Percentiles rank a stretch among this genome's conserved stretches.
Evolutionary conservation across 2,113 vertebrate genomes (phyloP).

Genomic region (Plotosus lineatus): DNA sequence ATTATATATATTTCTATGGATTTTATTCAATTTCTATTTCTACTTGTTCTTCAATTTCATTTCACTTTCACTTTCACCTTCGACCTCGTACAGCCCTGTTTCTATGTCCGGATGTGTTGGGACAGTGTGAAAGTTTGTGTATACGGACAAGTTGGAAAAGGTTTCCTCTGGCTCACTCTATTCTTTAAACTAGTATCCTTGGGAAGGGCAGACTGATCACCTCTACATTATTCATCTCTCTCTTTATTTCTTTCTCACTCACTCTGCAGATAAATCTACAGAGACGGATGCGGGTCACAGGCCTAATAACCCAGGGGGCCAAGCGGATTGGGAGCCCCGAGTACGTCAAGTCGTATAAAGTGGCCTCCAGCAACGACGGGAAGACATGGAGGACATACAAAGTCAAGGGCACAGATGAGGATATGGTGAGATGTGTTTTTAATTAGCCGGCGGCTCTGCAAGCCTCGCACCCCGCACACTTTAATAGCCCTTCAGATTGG

Average conservation of each 20-base stretch:
- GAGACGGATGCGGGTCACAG: conserved; percentile 95
- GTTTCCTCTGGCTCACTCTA: neutral
- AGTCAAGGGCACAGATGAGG: conserved; percentile 90
- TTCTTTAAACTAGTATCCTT: neutral
- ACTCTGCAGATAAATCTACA: conserved; percentile 91
- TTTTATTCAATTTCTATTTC: too few relatives aligned
- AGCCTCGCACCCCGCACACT: conserved; percentile 59
- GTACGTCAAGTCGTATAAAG: conserved; percentile 98
- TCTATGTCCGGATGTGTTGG: too few relatives aligned
- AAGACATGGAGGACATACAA: conserved; percentile 94
- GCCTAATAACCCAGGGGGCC: conserved; percentile 97
- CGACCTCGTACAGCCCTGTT: too few relatives aligned
- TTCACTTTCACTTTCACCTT: too few relatives aligned
- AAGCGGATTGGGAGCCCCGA: conserved; percentile 97
- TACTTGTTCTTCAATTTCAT: too few relatives aligned
- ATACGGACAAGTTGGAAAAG: conserved; percentile 7
- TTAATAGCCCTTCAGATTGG: conserved; percentile 70
- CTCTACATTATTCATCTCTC: conserved; percentile 17
- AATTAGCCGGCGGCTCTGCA: conserved; percentile 59
- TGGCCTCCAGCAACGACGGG: conserved; percentile 93
- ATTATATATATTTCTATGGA: too few relatives aligned
- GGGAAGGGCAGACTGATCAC: conserved; percentile 34
- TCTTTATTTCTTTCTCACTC: conserved; percentile 5
- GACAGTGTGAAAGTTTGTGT: neutral
- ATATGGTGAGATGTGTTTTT: conserved; percentile 86